Evolutionary conservation across 2,888 invertebrate species (phyloP).

Genomic region (Xestobium rufovillosum): DNA sequence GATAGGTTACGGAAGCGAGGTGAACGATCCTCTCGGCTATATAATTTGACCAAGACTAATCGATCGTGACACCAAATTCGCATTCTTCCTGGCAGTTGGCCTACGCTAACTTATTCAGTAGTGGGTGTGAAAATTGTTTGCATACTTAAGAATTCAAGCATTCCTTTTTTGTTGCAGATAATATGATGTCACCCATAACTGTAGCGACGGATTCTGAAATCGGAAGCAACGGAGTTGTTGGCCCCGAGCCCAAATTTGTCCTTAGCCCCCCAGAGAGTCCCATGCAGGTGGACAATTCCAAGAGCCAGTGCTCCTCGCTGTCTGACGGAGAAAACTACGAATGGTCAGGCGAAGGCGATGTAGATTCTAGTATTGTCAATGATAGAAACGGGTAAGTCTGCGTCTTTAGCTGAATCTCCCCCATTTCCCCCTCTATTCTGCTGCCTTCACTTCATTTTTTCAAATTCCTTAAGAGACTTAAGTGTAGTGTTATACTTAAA

Average conservation of each 20-base stretch:
- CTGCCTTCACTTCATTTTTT: too few relatives aligned
- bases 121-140: too few relatives aligned
- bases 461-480: too few relatives aligned
- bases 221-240: conserved; percentile 29
- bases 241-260: conserved; percentile 38
- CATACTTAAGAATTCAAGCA: not conserved
- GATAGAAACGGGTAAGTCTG: conserved; percentile 27
- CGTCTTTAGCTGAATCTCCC: too few relatives aligned
- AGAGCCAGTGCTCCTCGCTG: conserved; percentile 50
- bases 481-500: too few relatives aligned
- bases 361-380: conserved; percentile 33
- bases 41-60: too few relatives aligned
- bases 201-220: conserved; percentile 22
- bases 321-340: conserved; percentile 78
- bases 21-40: too few relatives aligned
- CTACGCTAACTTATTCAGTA: too few relatives aligned
- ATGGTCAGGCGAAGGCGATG: conserved; percentile 59
- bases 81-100: too few relatives aligned
- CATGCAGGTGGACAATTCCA: conserved; percentile 37
- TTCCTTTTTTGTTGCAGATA: conserved; percentile 1
- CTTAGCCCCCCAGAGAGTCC: conserved; percentile 44
- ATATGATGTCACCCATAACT: conserved; percentile 20
- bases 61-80: too few relatives aligned
- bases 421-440: too few relatives aligned
- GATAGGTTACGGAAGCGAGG: too few relatives aligned